Conservation (phyloP, 2,888 invertebrate genomes). For the Limnephilus rhombicus region DNA sequence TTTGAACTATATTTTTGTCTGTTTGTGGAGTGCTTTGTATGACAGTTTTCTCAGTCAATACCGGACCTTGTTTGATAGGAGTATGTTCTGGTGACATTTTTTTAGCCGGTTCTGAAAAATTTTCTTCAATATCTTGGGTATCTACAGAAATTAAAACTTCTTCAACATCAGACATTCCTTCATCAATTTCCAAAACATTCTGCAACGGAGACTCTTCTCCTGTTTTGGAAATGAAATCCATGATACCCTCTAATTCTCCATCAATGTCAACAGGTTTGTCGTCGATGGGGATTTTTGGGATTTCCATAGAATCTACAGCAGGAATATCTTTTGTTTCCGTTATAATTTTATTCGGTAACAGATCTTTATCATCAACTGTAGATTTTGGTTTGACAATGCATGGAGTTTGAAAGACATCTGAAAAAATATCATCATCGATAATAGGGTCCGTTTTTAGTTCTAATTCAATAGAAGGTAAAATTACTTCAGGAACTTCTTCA, state of each 20-base stretch:
- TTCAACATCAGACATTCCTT: background rate
- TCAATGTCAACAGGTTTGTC: background rate
- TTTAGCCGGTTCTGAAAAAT: background rate
- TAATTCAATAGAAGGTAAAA: constrained; percentile 71
- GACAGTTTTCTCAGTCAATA: background rate
- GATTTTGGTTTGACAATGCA: background rate
- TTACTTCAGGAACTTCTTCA: constrained; percentile 72
- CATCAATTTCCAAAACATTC: background rate
- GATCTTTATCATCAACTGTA: background rate
- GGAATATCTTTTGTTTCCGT: background rate
- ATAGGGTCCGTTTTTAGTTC: constrained; percentile 72
- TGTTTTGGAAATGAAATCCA: background rate
- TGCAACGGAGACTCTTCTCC: background rate
- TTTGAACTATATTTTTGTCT: background rate
- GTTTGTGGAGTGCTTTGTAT: background rate
- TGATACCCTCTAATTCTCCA: background rate
- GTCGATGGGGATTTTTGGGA: background rate
- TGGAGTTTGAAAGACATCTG: constrained; percentile 80
- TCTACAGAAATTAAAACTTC: background rate
- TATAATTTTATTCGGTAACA: background rate
- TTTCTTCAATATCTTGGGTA: background rate
- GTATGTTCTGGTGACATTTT: background rate
- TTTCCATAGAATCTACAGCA: background rate
- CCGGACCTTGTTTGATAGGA: background rate
- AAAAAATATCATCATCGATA: constrained; percentile 82